Evolutionary conservation across 2,113 vertebrate species (phyloP).

Genomic region (Tympanuchus pallidicinctus): DNA sequence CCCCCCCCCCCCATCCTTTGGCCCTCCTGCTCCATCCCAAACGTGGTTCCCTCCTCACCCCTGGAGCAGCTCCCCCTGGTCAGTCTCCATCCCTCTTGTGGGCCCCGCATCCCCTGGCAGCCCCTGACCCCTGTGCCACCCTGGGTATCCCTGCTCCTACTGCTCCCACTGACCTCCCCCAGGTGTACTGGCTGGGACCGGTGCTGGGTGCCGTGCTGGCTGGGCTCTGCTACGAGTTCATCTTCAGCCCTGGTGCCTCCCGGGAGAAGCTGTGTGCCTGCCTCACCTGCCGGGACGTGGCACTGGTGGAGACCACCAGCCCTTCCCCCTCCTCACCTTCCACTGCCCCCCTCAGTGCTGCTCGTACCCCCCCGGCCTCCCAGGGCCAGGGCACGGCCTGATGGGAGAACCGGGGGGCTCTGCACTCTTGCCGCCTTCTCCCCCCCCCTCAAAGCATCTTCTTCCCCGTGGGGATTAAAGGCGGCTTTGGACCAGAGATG

Average conservation of each 20-base stretch:
- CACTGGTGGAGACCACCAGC: conserved; percentile 83
- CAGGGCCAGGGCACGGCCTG: conserved; percentile 67
- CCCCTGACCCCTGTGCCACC: neutral
- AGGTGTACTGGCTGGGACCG: conserved; percentile 86
- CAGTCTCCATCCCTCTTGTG: neutral
- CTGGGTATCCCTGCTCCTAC: too few species aligned
- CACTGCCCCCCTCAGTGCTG: conserved; percentile 6
- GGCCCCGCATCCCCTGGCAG: neutral
- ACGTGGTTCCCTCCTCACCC: neutral
- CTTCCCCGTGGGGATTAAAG: neutral
- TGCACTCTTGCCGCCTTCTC: neutral
- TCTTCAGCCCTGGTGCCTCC: conserved; percentile 81
- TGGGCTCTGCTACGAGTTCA: conserved; percentile 81
- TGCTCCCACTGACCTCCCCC: neutral
- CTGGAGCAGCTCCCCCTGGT: neutral
- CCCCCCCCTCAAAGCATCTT: neutral
- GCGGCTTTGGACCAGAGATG: neutral
- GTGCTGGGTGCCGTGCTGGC: conserved; percentile 79
- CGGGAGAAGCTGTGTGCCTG: conserved; percentile 84
- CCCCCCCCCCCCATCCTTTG: neutral
- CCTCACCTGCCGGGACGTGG: conserved; percentile 82
- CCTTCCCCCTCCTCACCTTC: conserved; percentile 83
- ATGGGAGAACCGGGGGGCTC: neutral
- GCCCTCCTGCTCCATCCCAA: neutral
- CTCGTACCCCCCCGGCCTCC: conserved; percentile 55